Base-by-base conservation (phyloP, 1,140 invertebrate genomes). In the Gryllus bimaculatus region DNA sequence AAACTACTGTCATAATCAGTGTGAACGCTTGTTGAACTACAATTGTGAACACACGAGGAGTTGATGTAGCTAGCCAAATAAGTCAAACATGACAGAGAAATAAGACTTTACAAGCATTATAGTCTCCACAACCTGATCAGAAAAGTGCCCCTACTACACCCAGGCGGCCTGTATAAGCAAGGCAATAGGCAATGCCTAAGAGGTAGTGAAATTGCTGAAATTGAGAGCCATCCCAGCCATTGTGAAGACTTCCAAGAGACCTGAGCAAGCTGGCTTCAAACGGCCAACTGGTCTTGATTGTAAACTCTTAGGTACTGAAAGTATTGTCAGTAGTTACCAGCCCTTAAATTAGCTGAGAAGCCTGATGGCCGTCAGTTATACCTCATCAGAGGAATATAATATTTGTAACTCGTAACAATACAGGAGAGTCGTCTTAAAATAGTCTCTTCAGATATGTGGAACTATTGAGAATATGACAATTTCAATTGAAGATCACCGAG, bases 161-260 rank as follows among this genome's bases (percentile, higher is more conserved):
- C 91, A 1, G 95, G 95, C 86, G 88, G 94, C 66, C 93, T 93
- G 92, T 93, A 8, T 94, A 96, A 86, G 95, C 95, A 0, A 91
- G 95, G 79, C n/a, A n/a, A n/a, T n/a, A n/a, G n/a, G n/a, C n/a
- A 96, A 98, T 90, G 96, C 97, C 8, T 91, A 95, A 79, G 96
- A 98, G 88, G 94, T 97, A 73, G 96, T 96, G 80, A 98, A 98
- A 85, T 87, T 99, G 15, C 92, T 98, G 0, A 97, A 97, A 86
- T 96, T 95, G 81, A 96, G 97, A 21, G 96, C 95, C 47, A 96
- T 97, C 83, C 90, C 92, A 77, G 93, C 94, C 13, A 93, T 93
- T 79, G 91, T 92, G 74, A 95, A 94, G 84, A 91, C 91, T 75
- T 90, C 91, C 47, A 91, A 91, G 82, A 87, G 90, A 75, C 91